A percentile compares a stretch with the other conserved stretches of the same genome.
These are phyloP conservation scores for Stegophylla sp. DNA, from an alignment of 2,888 invertebrate genomes.

Conservation along the genomic window DNA sequence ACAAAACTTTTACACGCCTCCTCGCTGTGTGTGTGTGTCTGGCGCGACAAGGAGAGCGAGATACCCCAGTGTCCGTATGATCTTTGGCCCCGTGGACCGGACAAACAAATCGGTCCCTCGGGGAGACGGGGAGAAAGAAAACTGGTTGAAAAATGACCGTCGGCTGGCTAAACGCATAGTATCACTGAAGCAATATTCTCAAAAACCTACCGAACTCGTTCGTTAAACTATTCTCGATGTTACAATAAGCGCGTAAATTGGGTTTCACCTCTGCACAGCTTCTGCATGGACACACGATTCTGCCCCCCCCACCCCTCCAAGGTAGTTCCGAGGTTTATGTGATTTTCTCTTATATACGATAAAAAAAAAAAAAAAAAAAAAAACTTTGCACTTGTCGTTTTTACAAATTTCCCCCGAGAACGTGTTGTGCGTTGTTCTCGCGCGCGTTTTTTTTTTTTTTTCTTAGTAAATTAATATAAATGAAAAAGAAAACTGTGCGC, in stretches of 20 bases:
- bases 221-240: not conserved
- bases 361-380: too few relatives aligned
- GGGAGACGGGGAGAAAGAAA: not conserved
- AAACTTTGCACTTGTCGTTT: constrained; percentile 14
- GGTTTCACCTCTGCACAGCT: not conserved
- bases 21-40: not conserved
- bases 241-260: not conserved
- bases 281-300: not conserved
- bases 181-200: not conserved
- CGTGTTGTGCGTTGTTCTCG: not conserved
- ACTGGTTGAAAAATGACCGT: constrained; percentile 13
- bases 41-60: too few relatives aligned
- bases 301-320: too few relatives aligned
- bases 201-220: not conserved
- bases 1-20: too few relatives aligned
- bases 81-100: too few relatives aligned
- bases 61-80: too few relatives aligned
- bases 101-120: constrained; percentile 4
- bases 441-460: too few relatives aligned
- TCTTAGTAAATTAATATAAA: constrained; percentile 36
- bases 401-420: constrained; percentile 34
- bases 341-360: not conserved
- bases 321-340: not conserved
- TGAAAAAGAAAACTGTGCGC: not conserved
- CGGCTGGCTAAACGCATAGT: not conserved